Evolutionary conservation across 2,797 vertebrate genomes (phyloP), one percentile per base, ranked within the genome.

Genomic region (Tapirus indicus): DNA sequence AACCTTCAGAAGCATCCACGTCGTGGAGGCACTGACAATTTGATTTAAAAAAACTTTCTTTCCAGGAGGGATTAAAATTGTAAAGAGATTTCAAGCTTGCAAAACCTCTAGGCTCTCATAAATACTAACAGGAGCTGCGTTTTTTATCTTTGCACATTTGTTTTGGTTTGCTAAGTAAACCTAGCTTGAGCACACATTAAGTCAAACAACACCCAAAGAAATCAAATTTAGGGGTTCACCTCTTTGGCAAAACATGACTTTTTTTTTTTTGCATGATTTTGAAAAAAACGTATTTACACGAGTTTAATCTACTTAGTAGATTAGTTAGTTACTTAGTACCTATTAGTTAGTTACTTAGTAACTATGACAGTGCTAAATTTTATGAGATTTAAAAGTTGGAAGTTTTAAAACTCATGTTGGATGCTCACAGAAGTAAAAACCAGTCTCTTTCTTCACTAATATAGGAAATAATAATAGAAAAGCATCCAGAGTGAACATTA

Each of bases 31-130:
- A 38, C 41, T 54, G 62, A 85, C 38, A 68, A 92, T 72, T 41
- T 54, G 68, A 41, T 71, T 25, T 1, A 52, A 62, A 86, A 41
- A 13, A 77, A 44, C 79, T 71, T 92, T 68, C 54, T 89, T 97
- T 97, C 62, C 8, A 7, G 11, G 78, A 96, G 90, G 11, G 72
- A 97, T 94, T 79, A 78, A 5, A 98, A 95, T 44, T 72, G 2
- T 52, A 91, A 92, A 95, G 77, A 60, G 69, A 87, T 71, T 62
- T 58, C n/a, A 97, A 89, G 52, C 32, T 94, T 90, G 12, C 80
- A 17, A 6, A 93, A 17, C 8, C 91, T 78, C 71, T 62, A 84
- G 4, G 16, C 21, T 29, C 69, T 64, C 14, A 49, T 86, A 97
- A 96, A 85, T 94, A 97, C 56, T 91, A 96, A 38, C 69, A 32